A percentile compares a stretch with the other conserved stretches of the same genome.
phyloP scores from a whole-genome alignment of 2,113 vertebrate species.

The Neolamprologus modestus region DNA sequence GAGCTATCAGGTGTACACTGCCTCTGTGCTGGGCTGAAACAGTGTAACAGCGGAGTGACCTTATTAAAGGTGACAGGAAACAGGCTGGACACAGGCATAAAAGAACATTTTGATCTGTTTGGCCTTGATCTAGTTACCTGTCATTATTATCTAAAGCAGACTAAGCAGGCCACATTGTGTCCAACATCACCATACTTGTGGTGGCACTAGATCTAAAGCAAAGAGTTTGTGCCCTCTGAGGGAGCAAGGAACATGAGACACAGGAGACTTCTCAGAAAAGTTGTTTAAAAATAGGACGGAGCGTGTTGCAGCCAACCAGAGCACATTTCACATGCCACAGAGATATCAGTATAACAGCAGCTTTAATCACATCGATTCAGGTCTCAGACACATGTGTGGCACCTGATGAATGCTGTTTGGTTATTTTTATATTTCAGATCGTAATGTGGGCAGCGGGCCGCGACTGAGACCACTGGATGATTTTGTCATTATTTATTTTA shows the following conservation, averaged over 20 bases:
- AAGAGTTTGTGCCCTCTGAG: neutral
- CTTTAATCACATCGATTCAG: neutral
- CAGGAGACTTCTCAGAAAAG: slow-evolving; percentile 51
- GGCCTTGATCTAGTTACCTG: neutral
- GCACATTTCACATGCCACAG: slow-evolving; percentile 30
- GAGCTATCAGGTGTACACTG: neutral
- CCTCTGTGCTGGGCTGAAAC: neutral
- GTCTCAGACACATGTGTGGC: neutral
- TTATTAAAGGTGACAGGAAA: slow-evolving; percentile 42
- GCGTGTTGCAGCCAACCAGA: slow-evolving; percentile 12
- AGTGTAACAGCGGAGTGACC: slow-evolving; percentile 17
- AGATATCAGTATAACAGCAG: neutral
- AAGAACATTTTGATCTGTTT: neutral
- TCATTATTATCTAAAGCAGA: neutral
- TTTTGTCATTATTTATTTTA: neutral
- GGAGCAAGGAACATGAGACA: slow-evolving; percentile 47
- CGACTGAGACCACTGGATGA: neutral
- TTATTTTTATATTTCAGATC: neutral
- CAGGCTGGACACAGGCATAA: neutral
- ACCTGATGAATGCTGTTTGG: neutral
- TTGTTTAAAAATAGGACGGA: slow-evolving; percentile 70
- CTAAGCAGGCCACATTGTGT: neutral
- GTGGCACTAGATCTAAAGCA: neutral
- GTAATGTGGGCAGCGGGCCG: neutral
- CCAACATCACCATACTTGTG: neutral